Evolutionary conservation across 2,888 invertebrate genomes (phyloP).

Genomic region (Chesias legatella): DNA sequence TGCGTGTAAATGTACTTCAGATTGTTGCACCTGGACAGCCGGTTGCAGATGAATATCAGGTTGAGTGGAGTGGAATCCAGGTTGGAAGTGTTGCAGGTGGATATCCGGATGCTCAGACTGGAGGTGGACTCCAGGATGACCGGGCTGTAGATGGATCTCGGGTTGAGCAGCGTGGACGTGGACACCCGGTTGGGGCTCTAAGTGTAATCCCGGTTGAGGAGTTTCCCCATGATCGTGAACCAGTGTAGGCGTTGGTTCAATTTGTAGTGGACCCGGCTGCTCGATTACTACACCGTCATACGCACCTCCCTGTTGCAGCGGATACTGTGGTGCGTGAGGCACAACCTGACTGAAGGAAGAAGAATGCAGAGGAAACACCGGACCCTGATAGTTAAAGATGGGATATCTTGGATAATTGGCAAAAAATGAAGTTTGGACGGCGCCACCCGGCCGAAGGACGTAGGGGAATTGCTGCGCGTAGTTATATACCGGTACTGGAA

Average conservation of each 20-base stretch:
- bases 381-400: slow-evolving; percentile 53
- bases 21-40: slow-evolving; percentile 23
- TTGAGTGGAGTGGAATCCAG: slow-evolving; percentile 25
- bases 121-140: slow-evolving; percentile 30
- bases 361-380: slow-evolving; percentile 42
- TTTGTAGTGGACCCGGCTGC: slow-evolving; percentile 37
- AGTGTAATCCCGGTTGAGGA: slow-evolving; percentile 28
- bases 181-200: slow-evolving; percentile 30
- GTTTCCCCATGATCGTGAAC: slow-evolving; percentile 39
- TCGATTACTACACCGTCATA: slow-evolving; percentile 43
- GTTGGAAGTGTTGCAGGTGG: slow-evolving; percentile 22
- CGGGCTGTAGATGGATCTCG: slow-evolving; percentile 31
- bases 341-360: slow-evolving; percentile 38
- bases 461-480: slow-evolving; percentile 47
- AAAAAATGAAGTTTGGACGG: slow-evolving; percentile 67
- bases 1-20: slow-evolving; percentile 24
- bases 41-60: slow-evolving; percentile 24
- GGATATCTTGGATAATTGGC: slow-evolving; percentile 72
- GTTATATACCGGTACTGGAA: slow-evolving; percentile 26
- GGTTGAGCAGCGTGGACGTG: slow-evolving; percentile 34
- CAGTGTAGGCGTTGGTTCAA: slow-evolving; percentile 40
- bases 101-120: slow-evolving; percentile 19
- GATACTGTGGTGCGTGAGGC: slow-evolving; percentile 52
- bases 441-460: slow-evolving; percentile 66
- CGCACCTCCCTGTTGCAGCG: slow-evolving; percentile 38